Evolutionary conservation across 2,888 invertebrate genomes (phyloP).

Genomic region (Sussaba pulchella): DNA sequence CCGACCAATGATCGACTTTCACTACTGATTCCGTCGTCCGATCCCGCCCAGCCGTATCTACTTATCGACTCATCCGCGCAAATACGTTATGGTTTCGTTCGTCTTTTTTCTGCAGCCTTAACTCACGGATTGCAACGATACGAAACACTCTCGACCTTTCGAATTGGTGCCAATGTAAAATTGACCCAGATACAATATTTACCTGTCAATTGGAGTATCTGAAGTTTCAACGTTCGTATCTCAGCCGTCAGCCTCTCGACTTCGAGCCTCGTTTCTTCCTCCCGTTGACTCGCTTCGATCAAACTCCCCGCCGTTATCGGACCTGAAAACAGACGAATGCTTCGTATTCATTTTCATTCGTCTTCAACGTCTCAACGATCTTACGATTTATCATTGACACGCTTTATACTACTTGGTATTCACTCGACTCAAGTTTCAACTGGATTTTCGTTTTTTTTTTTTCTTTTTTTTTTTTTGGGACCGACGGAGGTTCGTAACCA

Average conservation of each 20-base stretch:
- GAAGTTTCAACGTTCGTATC: conserved; percentile 87
- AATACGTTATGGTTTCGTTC: neutral
- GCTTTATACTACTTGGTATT: conserved; percentile 60
- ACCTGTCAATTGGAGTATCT: conserved; percentile 87
- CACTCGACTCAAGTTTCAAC: conserved; percentile 61
- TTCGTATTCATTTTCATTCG: neutral
- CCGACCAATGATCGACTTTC: conserved; percentile 1
- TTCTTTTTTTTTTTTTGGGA: too few relatives aligned
- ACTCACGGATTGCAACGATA: too few relatives aligned
- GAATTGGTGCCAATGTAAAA: neutral
- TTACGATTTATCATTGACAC: neutral
- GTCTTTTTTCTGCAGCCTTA: neutral
- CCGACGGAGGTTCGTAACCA: conserved; percentile 51
- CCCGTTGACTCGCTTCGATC: conserved; percentile 85
- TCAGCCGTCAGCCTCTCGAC: conserved; percentile 87
- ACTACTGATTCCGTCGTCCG: neutral
- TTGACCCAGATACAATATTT: conserved; percentile 30
- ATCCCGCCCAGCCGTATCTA: neutral
- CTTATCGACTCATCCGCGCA: neutral
- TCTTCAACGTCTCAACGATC: neutral
- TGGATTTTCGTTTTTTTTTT: conserved; percentile 64
- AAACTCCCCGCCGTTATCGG: conserved; percentile 84
- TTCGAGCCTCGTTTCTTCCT: conserved; percentile 87
- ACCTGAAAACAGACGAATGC: conserved; percentile 67
- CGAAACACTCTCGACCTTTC: neutral